Evolutionary conservation across 2,113 vertebrate species (phyloP), one percentile per base, ranked within the genome.

Genomic region (Scophthalmus maximus): DNA sequence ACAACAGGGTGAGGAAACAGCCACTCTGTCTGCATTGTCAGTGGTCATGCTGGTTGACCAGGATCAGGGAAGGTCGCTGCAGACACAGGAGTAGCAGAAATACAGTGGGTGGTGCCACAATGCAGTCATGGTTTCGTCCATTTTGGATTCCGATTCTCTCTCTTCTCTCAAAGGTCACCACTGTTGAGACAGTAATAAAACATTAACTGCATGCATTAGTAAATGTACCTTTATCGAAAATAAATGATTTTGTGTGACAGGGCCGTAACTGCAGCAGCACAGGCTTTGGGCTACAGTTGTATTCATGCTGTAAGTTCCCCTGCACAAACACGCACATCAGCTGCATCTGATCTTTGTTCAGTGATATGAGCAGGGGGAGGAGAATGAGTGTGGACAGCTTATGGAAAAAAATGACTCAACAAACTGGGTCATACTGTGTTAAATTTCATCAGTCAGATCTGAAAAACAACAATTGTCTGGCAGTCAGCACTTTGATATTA

Each of bases 71-170:
- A 18, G 42, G 52, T 11, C 29, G 1, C 8, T 14, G 36, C 6
- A 49, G 29, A 25, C 2, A 9, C 0, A 29, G n/a, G 22, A 75
- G 36, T 22, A 65, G n/a, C n/a, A n/a, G 49, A 47, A 36, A 23
- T 22, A 25, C 34, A 36, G 55, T 71, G 44, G 34, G 50, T 15
- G 18, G 8, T 30, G 44, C 12, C 29, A 18, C 26, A 12, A 20
- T 56, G 44, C 47, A 32, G 26, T 46, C 61, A 55, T 10, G 4
- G 20, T 9, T 12, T 56, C n/a, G 49, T 34, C 25, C 53, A 29
- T 65, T 49, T 49, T 38, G 34, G n/a, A 10, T 40, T 66, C 73
- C 50, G 17, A 27, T 23, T 61, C 44, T 68, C 27, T 68, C 32
- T 55, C 56, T 27, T 36, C 34, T 36, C 34, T 36, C 34, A 36